Percentiles rank a stretch among this genome's conserved stretches.
These are phyloP conservation scores for Frankliniella intonsa DNA, from an alignment of 2,888 invertebrate species.

Conservation along the genomic window DNA sequence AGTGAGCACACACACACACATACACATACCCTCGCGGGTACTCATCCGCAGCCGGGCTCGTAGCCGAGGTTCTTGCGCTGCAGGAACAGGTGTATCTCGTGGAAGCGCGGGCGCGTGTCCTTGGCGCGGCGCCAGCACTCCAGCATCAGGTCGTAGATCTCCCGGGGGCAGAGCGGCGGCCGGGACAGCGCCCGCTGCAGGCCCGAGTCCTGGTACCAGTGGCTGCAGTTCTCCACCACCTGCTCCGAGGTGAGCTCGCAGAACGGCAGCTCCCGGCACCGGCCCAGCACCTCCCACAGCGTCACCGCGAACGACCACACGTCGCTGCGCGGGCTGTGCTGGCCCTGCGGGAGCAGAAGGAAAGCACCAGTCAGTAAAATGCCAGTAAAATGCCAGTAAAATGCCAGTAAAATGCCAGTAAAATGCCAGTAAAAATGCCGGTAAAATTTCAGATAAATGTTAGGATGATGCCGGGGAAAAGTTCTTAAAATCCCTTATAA, in stretches of 20 bases:
- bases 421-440: no score
- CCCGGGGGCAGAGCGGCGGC: slow-evolving; percentile 73
- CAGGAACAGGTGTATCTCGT: slow-evolving; percentile 82
- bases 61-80: slow-evolving; percentile 64
- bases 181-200: slow-evolving; percentile 56
- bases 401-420: no score
- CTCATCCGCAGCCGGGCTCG: slow-evolving; percentile 47
- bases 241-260: slow-evolving; percentile 78
- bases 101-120: slow-evolving; percentile 75
- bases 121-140: slow-evolving; percentile 87
- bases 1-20: neutral
- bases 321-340: slow-evolving; percentile 81
- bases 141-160: slow-evolving; percentile 86
- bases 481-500: no score
- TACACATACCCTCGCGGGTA: neutral
- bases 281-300: slow-evolving; percentile 81
- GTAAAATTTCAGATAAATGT: no score
- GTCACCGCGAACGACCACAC: slow-evolving; percentile 90
- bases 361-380: neutral
- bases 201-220: slow-evolving; percentile 58
- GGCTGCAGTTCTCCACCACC: slow-evolving; percentile 69
- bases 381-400: neutral
- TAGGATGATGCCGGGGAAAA: no score
- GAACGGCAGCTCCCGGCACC: slow-evolving; percentile 74
- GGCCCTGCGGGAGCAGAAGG: slow-evolving; percentile 57